Conservation (phyloP, 1,140 invertebrate genomes). For the Drosophila sulfurigaster region DNA sequence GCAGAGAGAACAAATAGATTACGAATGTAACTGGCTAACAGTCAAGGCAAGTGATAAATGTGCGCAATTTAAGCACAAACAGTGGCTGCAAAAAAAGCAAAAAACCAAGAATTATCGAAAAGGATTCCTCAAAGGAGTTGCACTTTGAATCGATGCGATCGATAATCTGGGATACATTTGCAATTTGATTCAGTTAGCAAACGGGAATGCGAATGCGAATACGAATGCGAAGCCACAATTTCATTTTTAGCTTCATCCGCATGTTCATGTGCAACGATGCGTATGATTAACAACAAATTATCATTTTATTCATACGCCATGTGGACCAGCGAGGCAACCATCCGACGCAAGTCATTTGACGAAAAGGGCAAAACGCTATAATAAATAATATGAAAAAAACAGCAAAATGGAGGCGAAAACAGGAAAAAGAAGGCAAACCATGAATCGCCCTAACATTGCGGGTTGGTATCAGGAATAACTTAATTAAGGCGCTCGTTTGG, state of each 20-base stretch:
- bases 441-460: constrained; percentile 33
- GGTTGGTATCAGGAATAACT: constrained; percentile 44
- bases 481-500: constrained; percentile 64
- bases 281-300: constrained; percentile 73
- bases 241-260: constrained; percentile 21
- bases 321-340: constrained; percentile 17
- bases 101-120: neutral
- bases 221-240: neutral
- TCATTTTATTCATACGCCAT: constrained; percentile 54
- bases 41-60: constrained; percentile 45
- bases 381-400: constrained; percentile 2
- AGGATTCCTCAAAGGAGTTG: constrained; percentile 1
- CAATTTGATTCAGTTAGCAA: neutral
- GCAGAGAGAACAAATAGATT: constrained; percentile 29
- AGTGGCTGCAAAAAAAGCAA: constrained; percentile 18
- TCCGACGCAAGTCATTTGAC: constrained; percentile 9
- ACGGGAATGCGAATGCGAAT: too few species aligned
- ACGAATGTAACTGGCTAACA: constrained; percentile 5
- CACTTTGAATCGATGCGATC: too few species aligned
- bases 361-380: constrained; percentile 6
- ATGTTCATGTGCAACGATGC: constrained; percentile 50
- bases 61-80: constrained; percentile 41
- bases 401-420: neutral
- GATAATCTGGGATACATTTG: too few species aligned
- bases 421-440: constrained; percentile 5